Evolutionary conservation across 2,797 vertebrate species (phyloP).

Genomic region (Brachymystax lenok): DNA sequence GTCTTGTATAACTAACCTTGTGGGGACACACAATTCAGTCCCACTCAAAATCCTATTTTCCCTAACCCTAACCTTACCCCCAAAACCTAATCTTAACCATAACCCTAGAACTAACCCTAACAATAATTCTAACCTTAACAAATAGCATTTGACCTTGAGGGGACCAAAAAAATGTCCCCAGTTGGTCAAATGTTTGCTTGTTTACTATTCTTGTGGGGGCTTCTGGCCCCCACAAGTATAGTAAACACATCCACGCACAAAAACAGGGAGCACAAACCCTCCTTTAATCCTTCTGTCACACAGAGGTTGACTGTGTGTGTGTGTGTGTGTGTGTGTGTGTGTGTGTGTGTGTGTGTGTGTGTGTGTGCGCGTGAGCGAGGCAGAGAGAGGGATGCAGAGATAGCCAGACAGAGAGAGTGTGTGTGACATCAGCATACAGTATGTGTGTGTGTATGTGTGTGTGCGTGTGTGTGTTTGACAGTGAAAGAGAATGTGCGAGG

Average conservation of each 20-base stretch:
- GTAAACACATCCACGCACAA: not conserved
- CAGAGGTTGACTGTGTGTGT: constrained; percentile 50
- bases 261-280: constrained; percentile 30
- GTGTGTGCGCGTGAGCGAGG: constrained; percentile 35
- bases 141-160: too few relatives aligned
- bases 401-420: constrained; percentile 29
- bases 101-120: too few relatives aligned
- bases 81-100: too few relatives aligned
- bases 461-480: not conserved
- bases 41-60: too few relatives aligned
- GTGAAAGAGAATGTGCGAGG: not conserved
- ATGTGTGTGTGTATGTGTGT: constrained; percentile 36
- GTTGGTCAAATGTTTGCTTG: too few relatives aligned
- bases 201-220: too few relatives aligned
- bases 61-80: too few relatives aligned
- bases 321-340: constrained; percentile 20
- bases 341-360: constrained; percentile 21
- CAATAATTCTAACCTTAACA: too few relatives aligned
- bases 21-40: not conserved
- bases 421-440: constrained; percentile 25
- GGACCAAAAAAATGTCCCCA: too few relatives aligned
- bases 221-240: too few relatives aligned
- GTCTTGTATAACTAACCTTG: too few relatives aligned
- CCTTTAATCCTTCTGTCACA: constrained; percentile 55
- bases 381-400: constrained; percentile 2